Conservation (phyloP, 2,888 invertebrate species). For the Thumatha senex region DNA sequence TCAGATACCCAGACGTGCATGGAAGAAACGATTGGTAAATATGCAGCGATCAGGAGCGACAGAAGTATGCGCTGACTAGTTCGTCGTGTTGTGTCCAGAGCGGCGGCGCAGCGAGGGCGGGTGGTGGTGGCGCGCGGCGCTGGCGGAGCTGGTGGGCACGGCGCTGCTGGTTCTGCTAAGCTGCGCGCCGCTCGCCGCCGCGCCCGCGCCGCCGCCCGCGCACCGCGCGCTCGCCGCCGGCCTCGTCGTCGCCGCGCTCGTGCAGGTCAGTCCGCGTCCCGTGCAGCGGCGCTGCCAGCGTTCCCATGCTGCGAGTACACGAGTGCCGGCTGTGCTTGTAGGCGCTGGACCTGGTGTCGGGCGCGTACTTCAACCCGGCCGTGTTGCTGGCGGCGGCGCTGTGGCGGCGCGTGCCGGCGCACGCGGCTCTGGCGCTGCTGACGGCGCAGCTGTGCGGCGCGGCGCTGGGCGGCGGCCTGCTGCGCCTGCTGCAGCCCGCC, state of each 20-base stretch:
- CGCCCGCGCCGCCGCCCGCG: constrained; percentile 45
- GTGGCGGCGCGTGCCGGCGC: constrained; percentile 65
- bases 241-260: constrained; percentile 85
- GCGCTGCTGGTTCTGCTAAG: constrained; percentile 87
- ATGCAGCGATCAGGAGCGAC: too few relatives aligned
- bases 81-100: neutral
- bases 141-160: constrained; percentile 87
- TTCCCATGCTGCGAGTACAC: too few relatives aligned
- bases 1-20: too few relatives aligned
- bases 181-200: constrained; percentile 83
- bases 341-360: constrained; percentile 89
- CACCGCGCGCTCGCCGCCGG: constrained; percentile 85
- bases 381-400: constrained; percentile 87
- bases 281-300: too few relatives aligned
- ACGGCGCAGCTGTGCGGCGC: constrained; percentile 87
- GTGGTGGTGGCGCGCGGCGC: constrained; percentile 47
- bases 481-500: constrained; percentile 72
- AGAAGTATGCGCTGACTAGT: too few relatives aligned
- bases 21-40: too few relatives aligned
- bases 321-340: constrained; percentile 74
- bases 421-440: constrained; percentile 52
- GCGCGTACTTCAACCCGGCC: constrained; percentile 90
- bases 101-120: constrained; percentile 19
- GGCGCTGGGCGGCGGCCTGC: constrained; percentile 83
- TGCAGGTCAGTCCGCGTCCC: constrained; percentile 78